Conservation (phyloP, 2,888 invertebrate genomes). For the Chalcosyrphus nemorum region DNA sequence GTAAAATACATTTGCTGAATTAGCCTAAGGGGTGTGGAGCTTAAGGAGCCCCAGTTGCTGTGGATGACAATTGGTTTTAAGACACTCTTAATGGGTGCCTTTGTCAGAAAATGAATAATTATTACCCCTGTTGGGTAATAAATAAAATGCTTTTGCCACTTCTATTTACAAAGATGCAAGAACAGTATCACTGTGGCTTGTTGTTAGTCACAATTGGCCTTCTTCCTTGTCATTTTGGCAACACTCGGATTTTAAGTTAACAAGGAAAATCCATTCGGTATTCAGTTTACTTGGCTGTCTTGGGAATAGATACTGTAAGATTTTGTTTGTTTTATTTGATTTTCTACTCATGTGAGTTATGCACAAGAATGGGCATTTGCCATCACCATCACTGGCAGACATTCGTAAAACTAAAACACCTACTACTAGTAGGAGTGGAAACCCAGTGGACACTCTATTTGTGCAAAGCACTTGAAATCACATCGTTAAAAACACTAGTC, state of each 20-base stretch:
- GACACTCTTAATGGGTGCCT: slow-evolving; percentile 29
- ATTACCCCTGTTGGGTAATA: slow-evolving; percentile 31
- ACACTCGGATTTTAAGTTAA: neutral
- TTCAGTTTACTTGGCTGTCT: too few relatives aligned
- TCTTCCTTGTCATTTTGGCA: neutral
- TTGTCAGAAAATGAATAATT: slow-evolving; percentile 25
- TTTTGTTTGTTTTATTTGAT: too few relatives aligned
- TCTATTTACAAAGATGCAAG: neutral
- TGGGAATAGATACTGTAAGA: too few relatives aligned
- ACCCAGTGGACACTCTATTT: too few relatives aligned
- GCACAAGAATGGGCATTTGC: too few relatives aligned
- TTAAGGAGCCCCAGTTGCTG: slow-evolving; percentile 3
- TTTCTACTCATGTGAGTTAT: too few relatives aligned
- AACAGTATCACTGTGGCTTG: neutral
- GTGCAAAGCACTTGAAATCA: too few relatives aligned
- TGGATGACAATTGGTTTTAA: slow-evolving; percentile 53
- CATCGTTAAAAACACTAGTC: too few relatives aligned
- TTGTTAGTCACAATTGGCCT: neutral
- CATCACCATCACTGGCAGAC: too few relatives aligned
- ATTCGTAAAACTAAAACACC: too few relatives aligned
- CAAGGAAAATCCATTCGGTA: neutral
- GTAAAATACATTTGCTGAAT: slow-evolving; percentile 42
- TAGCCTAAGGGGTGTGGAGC: slow-evolving; percentile 9
- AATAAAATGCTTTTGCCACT: slow-evolving; percentile 1
- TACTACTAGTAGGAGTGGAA: too few relatives aligned